These are phyloP conservation scores for Mesocricetus auratus DNA, from an alignment of 2,113 vertebrate species.

Conservation along the genomic window DNA sequence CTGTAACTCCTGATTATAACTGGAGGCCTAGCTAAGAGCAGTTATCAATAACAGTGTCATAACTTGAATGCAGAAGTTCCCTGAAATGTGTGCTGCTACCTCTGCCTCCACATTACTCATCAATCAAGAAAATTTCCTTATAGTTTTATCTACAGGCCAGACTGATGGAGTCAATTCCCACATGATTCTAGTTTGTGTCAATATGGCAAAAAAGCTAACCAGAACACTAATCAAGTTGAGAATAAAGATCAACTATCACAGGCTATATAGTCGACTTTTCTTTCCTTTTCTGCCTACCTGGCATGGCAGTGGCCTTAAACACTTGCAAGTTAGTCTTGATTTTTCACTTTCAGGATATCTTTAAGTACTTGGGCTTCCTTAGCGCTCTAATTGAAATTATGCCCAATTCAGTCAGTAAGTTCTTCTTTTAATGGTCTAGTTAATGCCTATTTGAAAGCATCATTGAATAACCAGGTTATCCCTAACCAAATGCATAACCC, in stretches of 20 bases:
- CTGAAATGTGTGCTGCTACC: background rate
- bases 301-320: background rate
- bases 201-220: background rate
- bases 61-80: background rate
- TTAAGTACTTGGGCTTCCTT: background rate
- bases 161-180: background rate
- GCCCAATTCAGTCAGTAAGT: background rate
- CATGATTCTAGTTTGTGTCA: background rate
- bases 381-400: conserved; percentile 44
- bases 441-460: background rate
- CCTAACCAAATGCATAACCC: background rate
- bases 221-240: background rate
- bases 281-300: background rate
- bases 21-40: background rate
- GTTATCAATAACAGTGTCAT: background rate
- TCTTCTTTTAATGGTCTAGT: conserved; percentile 32
- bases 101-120: background rate
- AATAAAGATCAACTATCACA: background rate
- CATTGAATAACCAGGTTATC: background rate
- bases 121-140: background rate
- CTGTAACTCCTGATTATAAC: background rate
- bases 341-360: background rate
- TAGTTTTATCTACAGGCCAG: background rate
- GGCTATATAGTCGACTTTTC: background rate
- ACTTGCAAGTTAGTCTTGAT: background rate